Conservation (phyloP, 2,113 vertebrate species). For the Pandion haliaetus region DNA sequence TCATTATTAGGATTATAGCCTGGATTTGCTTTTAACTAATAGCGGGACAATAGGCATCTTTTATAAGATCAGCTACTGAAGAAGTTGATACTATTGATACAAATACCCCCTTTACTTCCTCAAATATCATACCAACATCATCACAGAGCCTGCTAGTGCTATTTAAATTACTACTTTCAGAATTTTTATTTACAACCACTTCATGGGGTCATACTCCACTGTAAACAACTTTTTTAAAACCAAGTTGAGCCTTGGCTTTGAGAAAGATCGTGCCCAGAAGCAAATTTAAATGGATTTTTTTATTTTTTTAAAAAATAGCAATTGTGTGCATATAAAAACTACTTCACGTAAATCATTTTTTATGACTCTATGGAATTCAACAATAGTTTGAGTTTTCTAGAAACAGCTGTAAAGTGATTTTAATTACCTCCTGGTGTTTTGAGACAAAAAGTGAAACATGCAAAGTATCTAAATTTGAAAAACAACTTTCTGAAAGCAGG, state of each 20-base stretch:
- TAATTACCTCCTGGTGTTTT: slow-evolving; percentile 43
- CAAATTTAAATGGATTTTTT: neutral
- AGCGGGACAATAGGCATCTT: neutral
- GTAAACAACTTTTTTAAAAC: neutral
- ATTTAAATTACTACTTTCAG: neutral
- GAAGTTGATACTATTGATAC: neutral
- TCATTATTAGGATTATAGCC: neutral
- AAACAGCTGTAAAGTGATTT: slow-evolving; percentile 40
- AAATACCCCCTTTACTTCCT: neutral
- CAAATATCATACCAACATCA: neutral
- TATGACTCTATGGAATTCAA: neutral
- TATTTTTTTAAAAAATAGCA: neutral
- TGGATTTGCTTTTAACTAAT: neutral
- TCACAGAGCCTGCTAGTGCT: neutral
- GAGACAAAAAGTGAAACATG: slow-evolving; percentile 30
- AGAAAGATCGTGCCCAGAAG: slow-evolving; percentile 4
- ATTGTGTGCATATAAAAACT: slow-evolving; percentile 23
- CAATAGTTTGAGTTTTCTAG: slow-evolving; percentile 38
- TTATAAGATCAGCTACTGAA: neutral
- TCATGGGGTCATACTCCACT: neutral
- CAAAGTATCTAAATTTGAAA: slow-evolving; percentile 5
- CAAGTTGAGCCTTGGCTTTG: neutral
- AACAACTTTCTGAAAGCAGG: slow-evolving; percentile 30
- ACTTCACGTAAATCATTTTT: slow-evolving; percentile 27
- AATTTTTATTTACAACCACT: neutral